Evolutionary conservation across 2,888 invertebrate genomes (phyloP).

Genomic region (Thymelicus sylvestris): DNA sequence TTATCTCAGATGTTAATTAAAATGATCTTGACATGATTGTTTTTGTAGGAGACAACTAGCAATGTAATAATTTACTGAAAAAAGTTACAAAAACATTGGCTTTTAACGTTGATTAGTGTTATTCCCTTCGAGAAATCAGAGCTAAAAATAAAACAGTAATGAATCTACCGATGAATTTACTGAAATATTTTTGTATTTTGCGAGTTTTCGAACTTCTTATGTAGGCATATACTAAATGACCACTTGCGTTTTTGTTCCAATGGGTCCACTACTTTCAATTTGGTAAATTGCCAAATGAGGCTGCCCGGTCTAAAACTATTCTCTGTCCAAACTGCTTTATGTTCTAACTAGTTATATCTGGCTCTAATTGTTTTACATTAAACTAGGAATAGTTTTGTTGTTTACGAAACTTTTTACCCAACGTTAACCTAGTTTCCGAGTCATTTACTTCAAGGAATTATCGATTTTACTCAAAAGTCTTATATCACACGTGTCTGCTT

Average conservation of each 20-base stretch:
- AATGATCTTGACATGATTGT: neutral
- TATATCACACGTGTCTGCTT: too few relatives aligned
- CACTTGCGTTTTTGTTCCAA: constrained; percentile 21
- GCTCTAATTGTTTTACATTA: constrained; percentile 28
- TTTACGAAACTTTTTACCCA: constrained; percentile 13
- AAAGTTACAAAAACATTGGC: too few relatives aligned
- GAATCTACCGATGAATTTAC: too few relatives aligned
- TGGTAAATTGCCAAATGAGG: constrained; percentile 37
- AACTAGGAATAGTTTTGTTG: constrained; percentile 5
- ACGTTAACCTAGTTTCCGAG: neutral
- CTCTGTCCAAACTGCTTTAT: constrained; percentile 25
- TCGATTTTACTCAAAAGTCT: neutral
- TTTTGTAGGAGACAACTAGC: too few relatives aligned
- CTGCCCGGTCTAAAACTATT: constrained; percentile 31
- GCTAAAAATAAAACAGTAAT: too few relatives aligned
- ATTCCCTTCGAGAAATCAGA: too few relatives aligned
- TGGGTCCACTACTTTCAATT: constrained; percentile 28
- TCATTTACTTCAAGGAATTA: neutral
- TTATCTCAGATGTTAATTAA: neutral
- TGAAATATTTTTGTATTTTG: too few relatives aligned
- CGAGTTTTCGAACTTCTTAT: too few relatives aligned
- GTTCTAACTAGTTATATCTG: constrained; percentile 14
- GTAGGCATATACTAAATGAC: neutral
- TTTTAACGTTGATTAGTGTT: too few relatives aligned
- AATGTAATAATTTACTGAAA: too few relatives aligned